These are phyloP conservation scores for Lasaia peninsularis DNA, from an alignment of 1,140 invertebrate species.

Conservation along the genomic window DNA sequence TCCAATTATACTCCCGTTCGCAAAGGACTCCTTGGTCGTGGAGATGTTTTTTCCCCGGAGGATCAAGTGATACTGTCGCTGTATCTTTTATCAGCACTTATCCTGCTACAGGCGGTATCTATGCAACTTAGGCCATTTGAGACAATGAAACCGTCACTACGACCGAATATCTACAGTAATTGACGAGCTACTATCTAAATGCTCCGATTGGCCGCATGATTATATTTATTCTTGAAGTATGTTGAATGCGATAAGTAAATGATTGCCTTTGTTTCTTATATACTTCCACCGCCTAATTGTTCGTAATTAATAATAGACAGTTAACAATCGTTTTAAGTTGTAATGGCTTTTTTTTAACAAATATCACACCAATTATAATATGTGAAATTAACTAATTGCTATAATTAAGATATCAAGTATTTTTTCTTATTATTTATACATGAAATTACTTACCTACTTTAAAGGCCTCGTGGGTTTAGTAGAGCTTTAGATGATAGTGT, in stretches of 20 bases:
- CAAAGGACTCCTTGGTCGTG: constrained; percentile 26
- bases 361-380: not conserved
- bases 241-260: constrained; percentile 42
- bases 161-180: constrained; percentile 51
- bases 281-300: not conserved
- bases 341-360: not conserved
- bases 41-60: constrained; percentile 47
- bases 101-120: constrained; percentile 44
- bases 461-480: no score
- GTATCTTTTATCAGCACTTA: constrained; percentile 66
- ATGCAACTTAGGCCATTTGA: constrained; percentile 26
- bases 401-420: no score
- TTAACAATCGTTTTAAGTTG: not conserved
- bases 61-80: constrained; percentile 59
- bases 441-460: no score
- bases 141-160: constrained; percentile 45
- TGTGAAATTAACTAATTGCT: constrained; percentile 1
- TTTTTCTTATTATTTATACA: no score
- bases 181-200: constrained; percentile 54
- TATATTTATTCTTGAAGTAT: constrained; percentile 52
- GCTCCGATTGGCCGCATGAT: constrained; percentile 57
- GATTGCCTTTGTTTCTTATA: constrained; percentile 50
- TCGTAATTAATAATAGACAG: constrained; percentile 7
- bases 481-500: no score
- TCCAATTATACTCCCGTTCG: constrained; percentile 54